A percentile compares a stretch with the other conserved stretches of the same genome.
Evolutionary conservation across 2,888 invertebrate species (phyloP).

Genomic region (Holacanthella duospinosa): DNA sequence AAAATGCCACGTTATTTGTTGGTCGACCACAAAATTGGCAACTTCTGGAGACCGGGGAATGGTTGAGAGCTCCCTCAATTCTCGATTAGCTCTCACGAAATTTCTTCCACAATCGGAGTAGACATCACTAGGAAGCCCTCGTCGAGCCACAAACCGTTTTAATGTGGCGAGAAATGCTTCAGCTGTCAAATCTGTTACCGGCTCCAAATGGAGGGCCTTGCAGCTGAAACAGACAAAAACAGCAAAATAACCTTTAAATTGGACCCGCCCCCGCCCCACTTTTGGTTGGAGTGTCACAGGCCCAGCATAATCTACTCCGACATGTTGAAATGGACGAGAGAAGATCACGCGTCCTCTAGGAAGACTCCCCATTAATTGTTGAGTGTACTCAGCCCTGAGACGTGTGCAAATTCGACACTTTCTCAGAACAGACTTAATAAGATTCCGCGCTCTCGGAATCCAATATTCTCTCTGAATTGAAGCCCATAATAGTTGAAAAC

Average conservation of each 20-base stretch:
- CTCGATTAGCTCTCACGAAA: slow-evolving; percentile 24
- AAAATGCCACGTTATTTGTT: too few relatives aligned
- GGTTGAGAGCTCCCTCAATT: too few relatives aligned
- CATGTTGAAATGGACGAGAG: slow-evolving; percentile 33
- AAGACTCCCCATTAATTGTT: slow-evolving; percentile 10
- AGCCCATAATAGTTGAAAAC: background rate
- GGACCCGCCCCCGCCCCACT: slow-evolving; percentile 18
- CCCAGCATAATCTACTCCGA: slow-evolving; percentile 27
- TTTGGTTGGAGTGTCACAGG: slow-evolving; percentile 20
- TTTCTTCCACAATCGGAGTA: slow-evolving; percentile 23
- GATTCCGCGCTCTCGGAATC: background rate
- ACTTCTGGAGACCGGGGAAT: too few relatives aligned
- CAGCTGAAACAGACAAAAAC: slow-evolving; percentile 38
- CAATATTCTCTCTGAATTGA: background rate
- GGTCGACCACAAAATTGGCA: too few relatives aligned
- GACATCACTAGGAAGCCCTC: slow-evolving; percentile 12
- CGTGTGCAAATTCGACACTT: background rate
- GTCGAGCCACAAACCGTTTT: slow-evolving; percentile 5
- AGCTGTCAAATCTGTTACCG: slow-evolving; percentile 11
- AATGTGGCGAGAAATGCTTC: slow-evolving; percentile 9
- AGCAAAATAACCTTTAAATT: slow-evolving; percentile 36
- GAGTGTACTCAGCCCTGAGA: background rate
- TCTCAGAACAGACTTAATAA: background rate
- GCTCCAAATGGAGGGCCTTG: slow-evolving; percentile 36
- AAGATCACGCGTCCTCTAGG: slow-evolving; percentile 30